Percentiles rank a stretch among this genome's conserved stretches.
Conservation (phyloP, 1,140 invertebrate genomes). For the Matsumurasca onukii region DNA sequence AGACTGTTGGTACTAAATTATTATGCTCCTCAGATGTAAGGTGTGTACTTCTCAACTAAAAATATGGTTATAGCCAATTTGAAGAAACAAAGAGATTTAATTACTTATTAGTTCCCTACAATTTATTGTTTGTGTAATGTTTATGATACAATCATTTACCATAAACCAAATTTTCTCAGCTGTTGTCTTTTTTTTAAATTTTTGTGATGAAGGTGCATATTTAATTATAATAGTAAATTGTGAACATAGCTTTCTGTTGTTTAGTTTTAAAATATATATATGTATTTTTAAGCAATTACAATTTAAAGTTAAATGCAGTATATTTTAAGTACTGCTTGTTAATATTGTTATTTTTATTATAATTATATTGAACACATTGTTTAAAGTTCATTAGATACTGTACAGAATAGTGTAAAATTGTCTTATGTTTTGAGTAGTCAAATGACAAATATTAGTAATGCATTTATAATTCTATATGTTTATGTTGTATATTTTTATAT, state of each 20-base stretch:
- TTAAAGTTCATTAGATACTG: background rate
- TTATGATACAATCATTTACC: too few relatives aligned
- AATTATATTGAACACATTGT: slow-evolving; percentile 15
- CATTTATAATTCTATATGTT: slow-evolving; percentile 15
- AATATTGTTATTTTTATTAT: slow-evolving; percentile 25
- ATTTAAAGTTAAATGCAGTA: background rate
- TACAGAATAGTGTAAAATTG: slow-evolving; percentile 23
- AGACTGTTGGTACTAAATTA: too few relatives aligned
- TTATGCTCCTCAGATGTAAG: too few relatives aligned
- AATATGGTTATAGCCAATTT: too few relatives aligned
- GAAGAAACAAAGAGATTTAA: too few relatives aligned
- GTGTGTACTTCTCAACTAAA: too few relatives aligned
- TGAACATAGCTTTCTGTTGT: background rate
- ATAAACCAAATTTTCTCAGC: too few relatives aligned
- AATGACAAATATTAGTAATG: slow-evolving; percentile 6
- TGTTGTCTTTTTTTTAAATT: too few relatives aligned
- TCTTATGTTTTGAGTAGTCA: background rate
- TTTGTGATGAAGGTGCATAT: slow-evolving; percentile 10
- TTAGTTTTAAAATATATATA: background rate
- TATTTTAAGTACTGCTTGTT: slow-evolving; percentile 5
- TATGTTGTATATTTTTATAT: slow-evolving; percentile 18
- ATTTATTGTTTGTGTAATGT: too few relatives aligned
- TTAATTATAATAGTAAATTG: slow-evolving; percentile 9
- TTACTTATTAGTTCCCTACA: too few relatives aligned
- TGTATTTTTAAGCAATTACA: slow-evolving; percentile 9